Conservation (phyloP, 2,888 invertebrate genomes). For the Phyto melanocephala region DNA sequence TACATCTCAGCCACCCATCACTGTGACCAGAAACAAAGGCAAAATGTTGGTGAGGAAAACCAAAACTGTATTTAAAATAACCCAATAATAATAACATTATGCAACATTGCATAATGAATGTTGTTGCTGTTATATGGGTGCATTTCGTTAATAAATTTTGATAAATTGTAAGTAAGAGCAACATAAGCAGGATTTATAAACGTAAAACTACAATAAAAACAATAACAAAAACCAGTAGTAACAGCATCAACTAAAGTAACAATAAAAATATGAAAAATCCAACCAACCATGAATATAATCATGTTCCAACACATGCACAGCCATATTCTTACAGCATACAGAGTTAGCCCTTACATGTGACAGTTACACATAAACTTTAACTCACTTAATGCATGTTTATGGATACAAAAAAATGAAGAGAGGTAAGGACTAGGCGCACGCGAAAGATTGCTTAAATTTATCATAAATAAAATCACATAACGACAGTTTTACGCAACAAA, state of each 20-base stretch:
- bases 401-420: neutral
- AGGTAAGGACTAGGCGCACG: neutral
- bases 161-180: slow-evolving; percentile 64
- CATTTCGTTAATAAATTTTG: slow-evolving; percentile 52
- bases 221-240: neutral
- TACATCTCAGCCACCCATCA: neutral
- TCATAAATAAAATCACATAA: too few relatives aligned
- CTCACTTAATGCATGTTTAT: slow-evolving; percentile 36
- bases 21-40: neutral
- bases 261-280: slow-evolving; percentile 16
- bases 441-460: too few relatives aligned
- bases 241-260: neutral
- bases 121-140: slow-evolving; percentile 17
- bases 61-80: slow-evolving; percentile 19
- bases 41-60: slow-evolving; percentile 26
- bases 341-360: neutral
- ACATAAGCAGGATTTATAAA: slow-evolving; percentile 62
- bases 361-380: slow-evolving; percentile 14
- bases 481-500: too few relatives aligned
- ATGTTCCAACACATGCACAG: neutral
- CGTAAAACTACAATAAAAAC: slow-evolving; percentile 42
- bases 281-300: slow-evolving; percentile 48
- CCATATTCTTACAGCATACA: neutral
- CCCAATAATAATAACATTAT: slow-evolving; percentile 34
- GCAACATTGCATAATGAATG: slow-evolving; percentile 60